Percentiles rank a stretch among this genome's conserved stretches.
phyloP scores from a whole-genome alignment of 2,888 invertebrate genomes.

The Ochropacha duplaris region DNA sequence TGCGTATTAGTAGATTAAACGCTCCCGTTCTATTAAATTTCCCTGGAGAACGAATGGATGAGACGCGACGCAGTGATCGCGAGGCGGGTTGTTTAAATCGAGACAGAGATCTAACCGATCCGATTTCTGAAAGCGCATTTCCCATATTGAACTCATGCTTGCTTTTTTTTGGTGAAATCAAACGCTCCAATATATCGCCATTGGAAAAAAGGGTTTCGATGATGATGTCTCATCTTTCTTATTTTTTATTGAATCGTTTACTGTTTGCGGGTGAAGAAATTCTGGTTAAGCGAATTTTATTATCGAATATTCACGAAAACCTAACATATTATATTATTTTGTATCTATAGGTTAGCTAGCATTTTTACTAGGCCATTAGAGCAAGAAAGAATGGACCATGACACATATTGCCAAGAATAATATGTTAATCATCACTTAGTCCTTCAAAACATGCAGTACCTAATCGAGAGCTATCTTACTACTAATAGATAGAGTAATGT shows the following conservation, averaged over 20 bases:
- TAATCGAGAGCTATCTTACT: conserved; percentile 58
- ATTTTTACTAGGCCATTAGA: background rate
- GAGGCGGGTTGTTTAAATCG: conserved; percentile 38
- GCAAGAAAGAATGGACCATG: conserved; percentile 28
- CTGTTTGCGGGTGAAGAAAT: background rate
- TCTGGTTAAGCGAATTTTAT: background rate
- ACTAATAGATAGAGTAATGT: conserved; percentile 32
- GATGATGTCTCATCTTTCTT: background rate
- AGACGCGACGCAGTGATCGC: conserved; percentile 42
- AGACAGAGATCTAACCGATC: conserved; percentile 44
- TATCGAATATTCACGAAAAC: background rate
- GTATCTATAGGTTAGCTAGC: background rate
- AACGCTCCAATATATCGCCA: background rate
- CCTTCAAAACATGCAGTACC: conserved; percentile 40
- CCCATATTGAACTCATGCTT: background rate
- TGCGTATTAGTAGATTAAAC: conserved; percentile 50
- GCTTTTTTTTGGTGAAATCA: background rate
- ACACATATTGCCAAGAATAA: conserved; percentile 45
- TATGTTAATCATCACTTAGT: conserved; percentile 37
- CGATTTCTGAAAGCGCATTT: conserved; percentile 31
- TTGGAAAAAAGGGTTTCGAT: background rate
- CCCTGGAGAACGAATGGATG: conserved; percentile 42
- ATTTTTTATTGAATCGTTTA: background rate
- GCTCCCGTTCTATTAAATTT: conserved; percentile 45
- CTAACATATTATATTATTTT: background rate